Evolutionary conservation across 2,888 invertebrate species (phyloP), one percentile per base, ranked within the genome.

Genomic region (Drosophila demipolita): DNA sequence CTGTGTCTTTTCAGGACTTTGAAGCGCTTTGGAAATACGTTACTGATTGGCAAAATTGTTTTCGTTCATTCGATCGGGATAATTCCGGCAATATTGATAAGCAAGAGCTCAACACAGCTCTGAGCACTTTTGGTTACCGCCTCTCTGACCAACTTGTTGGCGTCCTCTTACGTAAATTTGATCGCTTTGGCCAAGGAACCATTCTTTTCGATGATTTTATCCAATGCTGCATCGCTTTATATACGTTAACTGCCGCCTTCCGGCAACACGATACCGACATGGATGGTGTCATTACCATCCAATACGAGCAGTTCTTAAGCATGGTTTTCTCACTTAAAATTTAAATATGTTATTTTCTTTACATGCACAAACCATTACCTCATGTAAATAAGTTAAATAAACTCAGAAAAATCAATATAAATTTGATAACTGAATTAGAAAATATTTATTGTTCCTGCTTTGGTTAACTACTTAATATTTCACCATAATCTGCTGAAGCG

Each of bases 191-290:
- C n/a, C 94, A 95, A 64, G 98, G 98, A 48, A 97, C 97, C 5
- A 97, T 99, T 86, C 95, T 98, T 62, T 99, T 99, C 94, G 99
- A 99, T 94, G 99, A 99, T 93, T 99, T 99, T 92, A 99, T 99
- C 82, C 99, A 99, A 93, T 98, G 98, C 92, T 98, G 98, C 93
- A 96, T 99, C 75, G 96, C 97, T 59, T 54, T 96, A 54, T 94
- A 99, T 98, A 98, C 97, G 0, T 93, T 99, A 78, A 99, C 99
- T 35, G 94, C 96, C 67, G 95, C 98, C 59, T 99, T 99, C 93
- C 95, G 97, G 67, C 96, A 96, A 81, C 96, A 96, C 91, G 99
- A 99, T 92, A 97, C 97, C 1, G 98, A 99, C 92, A 96, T 97
- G 94, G 98, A 98, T 94, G 99, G 99, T 20, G 96, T 98, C 67